These are phyloP conservation scores for Lemur catta DNA, from an alignment of 2,797 vertebrate species.

Conservation along the genomic window DNA sequence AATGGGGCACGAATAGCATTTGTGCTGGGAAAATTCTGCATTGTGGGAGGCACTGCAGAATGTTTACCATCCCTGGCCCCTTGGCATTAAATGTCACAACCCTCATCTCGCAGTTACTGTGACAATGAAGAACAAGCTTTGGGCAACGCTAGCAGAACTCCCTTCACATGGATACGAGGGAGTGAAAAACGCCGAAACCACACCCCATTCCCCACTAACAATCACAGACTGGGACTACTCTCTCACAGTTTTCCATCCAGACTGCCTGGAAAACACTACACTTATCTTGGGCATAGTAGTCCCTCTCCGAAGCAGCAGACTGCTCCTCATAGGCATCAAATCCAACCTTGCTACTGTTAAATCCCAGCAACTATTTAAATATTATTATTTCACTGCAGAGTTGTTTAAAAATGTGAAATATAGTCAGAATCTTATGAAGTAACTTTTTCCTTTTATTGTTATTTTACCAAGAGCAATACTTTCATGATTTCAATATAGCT, in stretches of 20 bases:
- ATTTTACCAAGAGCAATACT: not conserved
- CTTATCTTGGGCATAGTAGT: not conserved
- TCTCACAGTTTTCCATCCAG: not conserved
- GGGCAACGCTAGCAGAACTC: not conserved
- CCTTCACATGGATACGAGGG: not conserved
- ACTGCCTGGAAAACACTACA: not conserved
- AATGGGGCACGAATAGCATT: rapidly evolving
- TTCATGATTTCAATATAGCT: not conserved
- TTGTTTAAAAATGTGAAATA: not conserved
- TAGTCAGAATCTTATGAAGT: not conserved
- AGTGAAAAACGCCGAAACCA: not conserved
- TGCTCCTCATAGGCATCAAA: not conserved
- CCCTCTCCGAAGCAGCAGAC: not conserved
- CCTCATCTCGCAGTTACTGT: not conserved
- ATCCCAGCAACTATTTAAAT: not conserved
- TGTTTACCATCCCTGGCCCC: not conserved
- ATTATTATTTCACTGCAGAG: not conserved
- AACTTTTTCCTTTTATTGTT: not conserved
- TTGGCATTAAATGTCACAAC: not conserved
- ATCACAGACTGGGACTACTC: not conserved
- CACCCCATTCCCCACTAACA: too few relatives aligned
- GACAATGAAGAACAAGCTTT: not conserved
- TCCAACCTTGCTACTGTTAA: not conserved
- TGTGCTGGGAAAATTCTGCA: not conserved
- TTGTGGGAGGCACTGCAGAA: not conserved